Percentiles rank a stretch among this genome's conserved stretches.
phyloP scores from a whole-genome alignment of 2,888 invertebrate genomes.

The Himalopsyche anomala region DNA sequence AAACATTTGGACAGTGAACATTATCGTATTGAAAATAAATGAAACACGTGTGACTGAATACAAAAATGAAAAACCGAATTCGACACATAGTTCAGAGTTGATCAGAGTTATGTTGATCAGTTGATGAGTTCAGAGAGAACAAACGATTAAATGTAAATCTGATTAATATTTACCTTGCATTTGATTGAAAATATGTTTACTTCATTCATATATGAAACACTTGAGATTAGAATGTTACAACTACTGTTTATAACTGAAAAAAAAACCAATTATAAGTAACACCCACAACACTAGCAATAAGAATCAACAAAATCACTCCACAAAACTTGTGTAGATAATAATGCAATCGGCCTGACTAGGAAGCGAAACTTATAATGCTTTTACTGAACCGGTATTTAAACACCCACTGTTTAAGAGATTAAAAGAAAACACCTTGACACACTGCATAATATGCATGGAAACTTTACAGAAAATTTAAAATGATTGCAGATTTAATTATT shows the following conservation, averaged over 20 bases:
- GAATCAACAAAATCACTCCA: conserved; percentile 28
- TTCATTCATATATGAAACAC: conserved; percentile 36
- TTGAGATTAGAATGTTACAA: conserved; percentile 29
- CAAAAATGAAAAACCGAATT: no score
- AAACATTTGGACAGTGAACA: no score
- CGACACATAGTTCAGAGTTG: no score
- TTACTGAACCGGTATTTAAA: conserved; percentile 43
- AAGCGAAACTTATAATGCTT: conserved; percentile 35
- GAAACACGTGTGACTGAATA: no score
- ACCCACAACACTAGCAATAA: conserved; percentile 11
- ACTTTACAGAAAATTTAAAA: neutral
- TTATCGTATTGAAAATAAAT: no score
- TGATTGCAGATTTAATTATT: no score
- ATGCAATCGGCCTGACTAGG: conserved; percentile 13
- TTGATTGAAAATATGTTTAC: conserved; percentile 25
- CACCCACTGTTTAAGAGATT: conserved; percentile 52
- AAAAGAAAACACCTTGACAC: conserved; percentile 57
- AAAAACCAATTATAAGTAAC: conserved; percentile 8
- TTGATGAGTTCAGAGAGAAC: no score
- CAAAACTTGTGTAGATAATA: conserved; percentile 25
- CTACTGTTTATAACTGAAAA: conserved; percentile 3
- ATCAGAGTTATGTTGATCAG: no score
- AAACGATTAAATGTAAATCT: no score
- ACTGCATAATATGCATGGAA: conserved; percentile 13
- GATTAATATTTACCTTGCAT: conserved; percentile 13